A percentile compares a stretch with the other conserved stretches of the same genome.
phyloP scores from a whole-genome alignment of 2,797 vertebrate genomes.

The Chiloscyllium punctatum region DNA sequence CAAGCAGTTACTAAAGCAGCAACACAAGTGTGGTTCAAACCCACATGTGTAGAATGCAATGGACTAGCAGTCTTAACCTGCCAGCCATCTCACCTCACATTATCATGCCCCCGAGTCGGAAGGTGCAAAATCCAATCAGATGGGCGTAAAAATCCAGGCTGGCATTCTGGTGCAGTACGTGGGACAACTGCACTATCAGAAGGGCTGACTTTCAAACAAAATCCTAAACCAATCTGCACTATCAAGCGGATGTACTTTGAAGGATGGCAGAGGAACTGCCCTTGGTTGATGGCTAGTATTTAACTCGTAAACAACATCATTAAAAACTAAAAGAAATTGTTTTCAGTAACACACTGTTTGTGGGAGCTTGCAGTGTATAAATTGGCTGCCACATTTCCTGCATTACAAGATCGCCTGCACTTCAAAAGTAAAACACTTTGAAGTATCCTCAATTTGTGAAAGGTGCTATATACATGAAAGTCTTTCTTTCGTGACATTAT shows the following conservation, averaged over 20 bases:
- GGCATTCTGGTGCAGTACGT: background rate
- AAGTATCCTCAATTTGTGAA: background rate
- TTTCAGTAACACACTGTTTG: background rate
- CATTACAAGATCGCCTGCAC: background rate
- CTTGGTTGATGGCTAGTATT: background rate
- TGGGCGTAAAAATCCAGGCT: background rate
- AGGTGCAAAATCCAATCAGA: background rate
- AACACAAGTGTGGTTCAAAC: no score
- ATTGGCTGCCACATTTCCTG: background rate
- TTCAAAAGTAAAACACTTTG: background rate
- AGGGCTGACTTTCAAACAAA: background rate
- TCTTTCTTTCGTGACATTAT: background rate
- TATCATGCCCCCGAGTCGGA: no score
- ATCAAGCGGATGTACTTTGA: background rate
- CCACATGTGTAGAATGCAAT: no score
- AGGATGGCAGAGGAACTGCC: background rate
- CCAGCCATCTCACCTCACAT: no score
- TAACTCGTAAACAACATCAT: background rate
- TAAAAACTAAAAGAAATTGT: background rate
- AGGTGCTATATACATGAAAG: background rate
- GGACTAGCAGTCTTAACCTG: no score
- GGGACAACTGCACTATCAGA: background rate
- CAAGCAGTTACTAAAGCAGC: no score
- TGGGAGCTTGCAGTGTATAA: background rate
- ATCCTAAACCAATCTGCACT: background rate